Conservation (phyloP, 2,797 vertebrate species). For the Poliocrania exsul region DNA sequence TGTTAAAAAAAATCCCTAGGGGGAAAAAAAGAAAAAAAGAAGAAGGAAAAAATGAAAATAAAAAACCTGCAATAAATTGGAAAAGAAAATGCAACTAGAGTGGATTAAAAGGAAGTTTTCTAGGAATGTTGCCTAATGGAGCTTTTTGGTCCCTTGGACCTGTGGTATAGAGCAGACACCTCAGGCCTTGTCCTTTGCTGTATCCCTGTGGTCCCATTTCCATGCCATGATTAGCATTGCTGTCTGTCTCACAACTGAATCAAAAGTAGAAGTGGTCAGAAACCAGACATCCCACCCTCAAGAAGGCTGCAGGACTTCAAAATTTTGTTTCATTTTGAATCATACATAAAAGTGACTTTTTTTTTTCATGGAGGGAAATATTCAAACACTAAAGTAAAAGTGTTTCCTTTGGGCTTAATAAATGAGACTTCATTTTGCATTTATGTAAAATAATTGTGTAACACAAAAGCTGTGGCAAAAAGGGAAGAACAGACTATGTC, state of each 20-base stretch:
- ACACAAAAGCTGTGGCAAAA: background rate
- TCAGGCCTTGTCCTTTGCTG: fast-evolving
- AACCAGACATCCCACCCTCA: background rate
- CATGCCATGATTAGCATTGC: background rate
- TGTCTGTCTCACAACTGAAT: background rate
- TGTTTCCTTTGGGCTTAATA: background rate
- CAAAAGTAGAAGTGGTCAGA: background rate
- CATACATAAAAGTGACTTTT: background rate
- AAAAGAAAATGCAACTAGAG: background rate
- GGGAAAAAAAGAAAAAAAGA: background rate
- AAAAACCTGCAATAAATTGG: background rate
- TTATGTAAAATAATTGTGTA: background rate
- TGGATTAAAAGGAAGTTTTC: background rate
- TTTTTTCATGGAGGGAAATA: background rate
- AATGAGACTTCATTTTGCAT: background rate
- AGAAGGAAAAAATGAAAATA: no score
- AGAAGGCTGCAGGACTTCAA: background rate
- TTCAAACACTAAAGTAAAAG: background rate
- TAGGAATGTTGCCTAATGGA: background rate
- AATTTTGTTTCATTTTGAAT: background rate
- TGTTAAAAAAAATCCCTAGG: background rate
- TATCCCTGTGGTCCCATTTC: background rate
- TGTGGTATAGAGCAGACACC: background rate
- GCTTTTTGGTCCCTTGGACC: background rate
- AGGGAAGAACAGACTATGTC: background rate